Base-by-base conservation (phyloP, 1,140 invertebrate species). In the Amphibalanus amphitrite region DNA sequence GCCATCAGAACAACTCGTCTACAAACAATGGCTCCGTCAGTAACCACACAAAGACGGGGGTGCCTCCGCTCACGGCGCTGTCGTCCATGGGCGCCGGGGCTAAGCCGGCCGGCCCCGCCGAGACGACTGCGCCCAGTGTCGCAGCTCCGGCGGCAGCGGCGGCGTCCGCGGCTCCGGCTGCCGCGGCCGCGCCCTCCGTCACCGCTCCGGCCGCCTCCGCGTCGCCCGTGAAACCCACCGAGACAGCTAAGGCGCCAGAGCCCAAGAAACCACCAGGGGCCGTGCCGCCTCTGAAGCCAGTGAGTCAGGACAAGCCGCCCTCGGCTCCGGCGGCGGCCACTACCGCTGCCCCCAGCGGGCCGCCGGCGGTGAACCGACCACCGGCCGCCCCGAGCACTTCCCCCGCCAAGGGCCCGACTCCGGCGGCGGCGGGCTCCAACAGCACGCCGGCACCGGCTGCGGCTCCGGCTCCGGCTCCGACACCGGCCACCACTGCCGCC, bases 121-220 rank as follows among this genome's bases (percentile, higher is more conserved):
- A 38, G 38, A 17, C 38, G 38, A 38, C 38, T 8, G 6, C 38
- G 38, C 6, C 6, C 38, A 17, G 6, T 6, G 38, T 69, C 69
- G 38, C 71, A 26, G 72, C 71, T 40, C 29, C 73, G 38, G 68
- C 70, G 65, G 67, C 72, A 69, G 47, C 73, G 40, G 28, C 73
- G 47, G 71, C 71, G 29, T 71, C 74, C 29, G n/a, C 75, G 26
- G 71, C 77, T 28, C 30, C 72, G 68, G 26, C 74, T 70, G 26
- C 76, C 33, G 70, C 77, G 8, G 75, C 74, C 71, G 73, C 71
- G 67, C 65, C 77, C 69, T 71, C 76, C 70, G 76, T 75, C 69
- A 76, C 77, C 59, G 74, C 77, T 65, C 47, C 47, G 20, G 47
- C 47, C 47, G 47, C 13, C 47, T 59, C 47, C 6, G 47, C 10